Base-by-base conservation (phyloP, 2,888 invertebrate species). In the Melieria picta region DNA sequence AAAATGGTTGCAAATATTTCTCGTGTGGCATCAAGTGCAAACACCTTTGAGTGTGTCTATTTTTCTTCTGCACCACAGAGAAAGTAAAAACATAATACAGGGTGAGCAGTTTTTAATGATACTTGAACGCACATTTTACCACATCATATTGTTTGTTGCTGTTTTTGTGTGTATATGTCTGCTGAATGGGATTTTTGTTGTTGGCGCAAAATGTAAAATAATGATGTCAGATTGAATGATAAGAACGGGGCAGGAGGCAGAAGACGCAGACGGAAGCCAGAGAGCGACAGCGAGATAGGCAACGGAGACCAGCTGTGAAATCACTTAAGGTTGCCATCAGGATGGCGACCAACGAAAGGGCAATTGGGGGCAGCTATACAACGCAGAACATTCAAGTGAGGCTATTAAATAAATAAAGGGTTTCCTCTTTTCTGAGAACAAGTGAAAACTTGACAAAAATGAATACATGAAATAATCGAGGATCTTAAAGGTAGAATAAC, bases 151-250 rank as follows among this genome's bases (percentile, higher is more conserved):
- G 13, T 57, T 69, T 43, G 50, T 5, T 13, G 30, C n/a, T 47
- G 13, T 10, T 63, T 11, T 9, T 52, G 48, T 48, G 16, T 16
- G 1, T 16, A 16, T 16, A 16, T 16, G 16, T 16, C 16, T 16
- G 16, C 1, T 16, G 30, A 30, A 30, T 30, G 30, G 9, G 46
- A 42, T 58, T 48, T 4, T 57, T 16, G 30, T 42, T 46, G 16
- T 46, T 43, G 46, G 46, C 62, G 47, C 63, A 71, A 71, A 71
- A 61, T 61, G 30, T 60, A 74, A 75, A 78, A 77, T 78, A 78
- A 78, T 77, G 77, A 77, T 77, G 77, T 78, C 75, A 77, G 74
- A 71, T 75, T 70, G 72, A 72, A 78, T 75, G 76, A 77, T 74
- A 76, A 73, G 73, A 69, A 45, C 11, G 50, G 7, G 50, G 11